Percentiles rank a stretch among this genome's conserved stretches.
phyloP scores from a whole-genome alignment of 23 tunicate species.

The Styela clava region DNA sequence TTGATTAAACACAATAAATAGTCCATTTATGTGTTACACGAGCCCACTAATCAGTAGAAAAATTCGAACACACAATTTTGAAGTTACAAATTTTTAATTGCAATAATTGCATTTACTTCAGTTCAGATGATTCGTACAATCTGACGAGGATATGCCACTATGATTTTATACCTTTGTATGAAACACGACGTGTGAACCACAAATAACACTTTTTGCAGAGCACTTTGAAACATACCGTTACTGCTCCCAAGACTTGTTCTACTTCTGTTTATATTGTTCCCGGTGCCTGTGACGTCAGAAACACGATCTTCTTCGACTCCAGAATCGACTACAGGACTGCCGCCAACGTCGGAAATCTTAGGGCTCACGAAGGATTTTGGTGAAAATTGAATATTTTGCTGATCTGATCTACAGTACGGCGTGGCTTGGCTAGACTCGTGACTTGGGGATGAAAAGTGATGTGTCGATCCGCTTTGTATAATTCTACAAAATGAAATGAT shows the following conservation, averaged over 20 bases:
- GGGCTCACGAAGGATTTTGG: conserved; percentile 6
- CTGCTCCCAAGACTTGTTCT: conserved; percentile 13
- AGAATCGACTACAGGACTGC: conserved; percentile 23
- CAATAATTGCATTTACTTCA: too few species aligned
- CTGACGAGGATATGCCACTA: too few species aligned
- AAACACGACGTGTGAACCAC: too few species aligned
- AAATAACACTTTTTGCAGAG: too few species aligned
- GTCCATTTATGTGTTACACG: too few species aligned
- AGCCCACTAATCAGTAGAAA: too few species aligned
- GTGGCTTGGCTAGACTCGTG: neutral
- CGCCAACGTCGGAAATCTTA: neutral
- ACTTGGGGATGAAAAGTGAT: neutral
- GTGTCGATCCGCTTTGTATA: neutral
- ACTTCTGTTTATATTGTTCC: conserved; percentile 2
- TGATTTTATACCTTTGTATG: too few species aligned
- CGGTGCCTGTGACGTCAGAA: conserved; percentile 1
- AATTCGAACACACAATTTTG: too few species aligned
- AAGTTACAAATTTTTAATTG: too few species aligned
- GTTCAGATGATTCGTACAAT: too few species aligned
- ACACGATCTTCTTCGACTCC: conserved; percentile 21
- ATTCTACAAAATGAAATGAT: neutral
- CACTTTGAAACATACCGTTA: conserved; percentile 8
- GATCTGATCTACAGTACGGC: neutral
- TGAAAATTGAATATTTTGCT: neutral
- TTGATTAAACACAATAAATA: too few species aligned